A percentile compares a stretch with the other conserved stretches of the same genome.
Evolutionary conservation across 1,140 invertebrate genomes (phyloP).

Genomic region (Papilio helenus): DNA sequence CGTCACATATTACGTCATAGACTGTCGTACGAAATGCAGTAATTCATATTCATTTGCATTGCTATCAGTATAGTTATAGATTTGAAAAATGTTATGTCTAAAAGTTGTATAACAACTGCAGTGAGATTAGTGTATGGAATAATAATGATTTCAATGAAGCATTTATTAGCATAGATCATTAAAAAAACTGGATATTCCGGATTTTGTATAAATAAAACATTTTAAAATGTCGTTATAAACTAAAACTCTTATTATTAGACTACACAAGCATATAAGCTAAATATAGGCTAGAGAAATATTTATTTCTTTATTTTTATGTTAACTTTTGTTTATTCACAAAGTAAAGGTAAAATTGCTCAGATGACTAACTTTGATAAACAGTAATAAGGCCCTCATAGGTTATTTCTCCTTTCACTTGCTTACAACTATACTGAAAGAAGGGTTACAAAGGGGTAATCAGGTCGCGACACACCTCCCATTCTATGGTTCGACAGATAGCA

Average conservation of each 20-base stretch:
- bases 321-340: background rate
- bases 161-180: too few relatives aligned
- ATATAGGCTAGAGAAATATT: too few relatives aligned
- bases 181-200: background rate
- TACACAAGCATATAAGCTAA: background rate
- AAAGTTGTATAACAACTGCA: background rate
- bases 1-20: conserved; percentile 1
- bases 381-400: background rate
- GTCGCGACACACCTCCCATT: background rate
- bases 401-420: background rate
- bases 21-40: conserved; percentile 3
- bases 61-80: background rate
- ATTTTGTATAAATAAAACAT: background rate
- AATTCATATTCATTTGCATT: background rate
- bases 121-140: background rate
- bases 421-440: background rate
- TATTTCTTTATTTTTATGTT: too few relatives aligned
- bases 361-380: background rate
- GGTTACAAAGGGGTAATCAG: background rate
- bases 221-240: background rate
- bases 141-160: background rate
- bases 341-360: background rate
- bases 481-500: background rate
- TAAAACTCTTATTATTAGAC: background rate
- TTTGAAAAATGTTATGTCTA: background rate